phyloP scores from a whole-genome alignment of 2,888 invertebrate genomes.

The Cantharis rufa region DNA sequence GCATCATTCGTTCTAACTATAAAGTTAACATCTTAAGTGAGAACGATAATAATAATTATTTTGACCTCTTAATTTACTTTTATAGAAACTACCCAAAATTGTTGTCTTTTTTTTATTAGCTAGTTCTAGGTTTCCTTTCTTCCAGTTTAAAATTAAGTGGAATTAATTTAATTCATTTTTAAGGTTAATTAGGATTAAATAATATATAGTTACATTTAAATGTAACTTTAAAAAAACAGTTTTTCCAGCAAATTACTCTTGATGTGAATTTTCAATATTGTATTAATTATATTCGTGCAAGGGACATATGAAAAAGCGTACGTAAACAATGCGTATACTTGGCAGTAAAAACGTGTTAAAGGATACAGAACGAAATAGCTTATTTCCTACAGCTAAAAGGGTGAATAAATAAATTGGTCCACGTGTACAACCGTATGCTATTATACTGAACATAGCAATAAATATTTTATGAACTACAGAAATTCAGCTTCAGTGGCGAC shows the following conservation, averaged over 20 bases:
- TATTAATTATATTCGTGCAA: too few relatives aligned
- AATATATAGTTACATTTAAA: too few relatives aligned
- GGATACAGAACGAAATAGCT: too few relatives aligned
- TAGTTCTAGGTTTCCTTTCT: background rate
- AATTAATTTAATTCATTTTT: too few relatives aligned
- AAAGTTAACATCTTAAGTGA: background rate
- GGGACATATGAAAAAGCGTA: too few relatives aligned
- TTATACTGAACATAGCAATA: background rate
- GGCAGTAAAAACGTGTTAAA: too few relatives aligned
- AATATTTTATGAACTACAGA: background rate
- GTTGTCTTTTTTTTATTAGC: background rate
- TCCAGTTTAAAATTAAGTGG: background rate
- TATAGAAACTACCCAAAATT: background rate
- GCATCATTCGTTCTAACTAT: background rate
- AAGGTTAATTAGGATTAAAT: background rate
- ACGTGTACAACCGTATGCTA: constrained; percentile 12
- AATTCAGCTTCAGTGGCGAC: too few relatives aligned
- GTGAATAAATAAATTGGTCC: constrained; percentile 7
- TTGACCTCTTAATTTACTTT: background rate
- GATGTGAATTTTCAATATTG: too few relatives aligned
- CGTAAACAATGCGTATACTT: too few relatives aligned
- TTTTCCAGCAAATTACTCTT: too few relatives aligned
- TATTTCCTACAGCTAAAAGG: constrained; percentile 5
- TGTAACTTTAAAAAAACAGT: too few relatives aligned
- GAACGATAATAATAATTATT: background rate